phyloP scores from a whole-genome alignment of 2,113 vertebrate species.

The Macaca nemestrina region DNA sequence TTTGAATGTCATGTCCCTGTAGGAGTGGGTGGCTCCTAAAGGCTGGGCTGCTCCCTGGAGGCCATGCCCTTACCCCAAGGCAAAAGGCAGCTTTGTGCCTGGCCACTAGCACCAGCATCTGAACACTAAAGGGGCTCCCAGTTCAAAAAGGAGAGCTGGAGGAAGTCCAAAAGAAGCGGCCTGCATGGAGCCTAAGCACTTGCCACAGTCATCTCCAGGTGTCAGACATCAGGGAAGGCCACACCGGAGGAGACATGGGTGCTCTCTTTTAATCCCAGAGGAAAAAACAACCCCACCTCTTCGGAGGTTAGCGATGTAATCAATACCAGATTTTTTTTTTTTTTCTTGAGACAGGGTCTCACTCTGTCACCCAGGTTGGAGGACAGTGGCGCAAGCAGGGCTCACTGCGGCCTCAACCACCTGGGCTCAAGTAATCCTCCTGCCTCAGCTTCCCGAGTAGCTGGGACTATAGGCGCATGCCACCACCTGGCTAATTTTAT shows the following conservation, averaged over 20 bases:
- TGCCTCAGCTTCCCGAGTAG: no score
- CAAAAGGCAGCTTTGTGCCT: background rate
- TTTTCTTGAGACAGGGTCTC: no score
- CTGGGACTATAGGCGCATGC: no score
- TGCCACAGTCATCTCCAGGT: background rate
- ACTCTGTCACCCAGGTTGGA: no score
- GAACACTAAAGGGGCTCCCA: background rate
- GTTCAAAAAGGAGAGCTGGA: background rate
- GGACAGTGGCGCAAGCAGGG: no score
- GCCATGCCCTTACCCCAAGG: background rate
- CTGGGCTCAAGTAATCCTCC: no score
- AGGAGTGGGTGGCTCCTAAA: background rate
- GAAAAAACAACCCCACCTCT: accelerated
- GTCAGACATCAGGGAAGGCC: background rate
- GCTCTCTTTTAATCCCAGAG: background rate
- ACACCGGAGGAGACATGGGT: accelerated
- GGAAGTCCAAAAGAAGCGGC: background rate
- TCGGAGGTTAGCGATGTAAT: background rate
- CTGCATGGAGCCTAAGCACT: no score
- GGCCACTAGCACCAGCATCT: background rate
- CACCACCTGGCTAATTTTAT: no score
- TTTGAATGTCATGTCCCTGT: background rate
- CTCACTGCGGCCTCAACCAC: no score
- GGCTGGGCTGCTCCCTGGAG: background rate
- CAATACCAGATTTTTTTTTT: no score